Evolutionary conservation across 2,888 invertebrate genomes (phyloP), one percentile per base, ranked within the genome.

Genomic region (Drosophila flavopinicola): DNA sequence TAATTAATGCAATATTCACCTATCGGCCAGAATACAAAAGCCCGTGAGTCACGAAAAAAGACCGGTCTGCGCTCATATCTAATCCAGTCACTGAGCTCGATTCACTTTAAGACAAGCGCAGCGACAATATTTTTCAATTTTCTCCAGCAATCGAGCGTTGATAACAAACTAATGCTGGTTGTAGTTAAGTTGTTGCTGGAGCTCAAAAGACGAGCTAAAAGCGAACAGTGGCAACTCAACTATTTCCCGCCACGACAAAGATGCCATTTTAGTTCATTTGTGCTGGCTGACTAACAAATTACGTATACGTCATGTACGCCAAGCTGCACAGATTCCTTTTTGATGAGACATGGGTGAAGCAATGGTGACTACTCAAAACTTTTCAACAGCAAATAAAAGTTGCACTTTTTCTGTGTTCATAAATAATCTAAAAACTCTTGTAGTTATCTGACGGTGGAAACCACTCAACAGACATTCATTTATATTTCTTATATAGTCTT

Each of bases 71-170:
- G n/a, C n/a, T n/a, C n/a, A n/a, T n/a, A n/a, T n/a, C n/a, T n/a
- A n/a, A n/a, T n/a, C n/a, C n/a, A 70, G 66, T 57, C 54, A 45
- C 57, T 67, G 52, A 68, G 58, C 71, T 63, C 51, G 56, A 74
- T 65, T 48, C 61, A 59, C 53, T 71, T 63, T 53, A 32, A 44
- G 65, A 37, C 45, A 38, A 33, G 60, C 42, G 41, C 59, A 56
- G 67, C 65, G 70, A 85, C 87, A 88, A 85, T 87, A 75, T 85
- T 87, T 87, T 87, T 87, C 85, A 85, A 88, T 88, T 86, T 87
- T 73, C 72, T 41, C 25, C 53, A 85, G 79, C 64, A 85, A 83
- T 85, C 85, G 76, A 85, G 83, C 85, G 83, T 83, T 85, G 79
- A 85, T 79, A 82, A 70, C 75, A 86, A 84, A 79, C 70, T 85